Conservation (phyloP, 2,113 vertebrate species). For the Ranitomeya variabilis region DNA sequence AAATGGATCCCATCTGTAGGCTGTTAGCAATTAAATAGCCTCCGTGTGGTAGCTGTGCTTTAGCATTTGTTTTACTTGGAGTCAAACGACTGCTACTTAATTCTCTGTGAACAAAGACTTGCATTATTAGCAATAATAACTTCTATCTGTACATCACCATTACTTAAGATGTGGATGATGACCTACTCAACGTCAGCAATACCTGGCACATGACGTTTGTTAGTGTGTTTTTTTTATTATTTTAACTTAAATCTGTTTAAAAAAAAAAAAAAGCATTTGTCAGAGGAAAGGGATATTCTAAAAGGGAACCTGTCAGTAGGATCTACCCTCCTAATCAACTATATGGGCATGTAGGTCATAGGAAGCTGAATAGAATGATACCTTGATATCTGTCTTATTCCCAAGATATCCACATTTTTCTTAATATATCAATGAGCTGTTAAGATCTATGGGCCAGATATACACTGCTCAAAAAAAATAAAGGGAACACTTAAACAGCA, state of each 20-base stretch:
- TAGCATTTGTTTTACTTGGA: constrained; percentile 39
- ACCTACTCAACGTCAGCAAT: background rate
- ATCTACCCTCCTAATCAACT: too few species aligned
- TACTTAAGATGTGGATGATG: constrained; percentile 14
- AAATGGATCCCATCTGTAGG: constrained; percentile 43
- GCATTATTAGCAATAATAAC: constrained; percentile 35
- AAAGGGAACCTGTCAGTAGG: too few species aligned
- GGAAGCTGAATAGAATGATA: too few species aligned
- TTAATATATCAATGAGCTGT: too few species aligned
- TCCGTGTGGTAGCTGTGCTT: constrained; percentile 17
- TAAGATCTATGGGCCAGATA: too few species aligned
- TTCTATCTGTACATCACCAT: constrained; percentile 34
- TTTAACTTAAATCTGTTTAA: background rate
- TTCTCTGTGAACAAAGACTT: constrained; percentile 34
- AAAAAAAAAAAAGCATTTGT: background rate
- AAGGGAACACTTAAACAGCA: too few species aligned
- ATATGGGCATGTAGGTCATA: too few species aligned
- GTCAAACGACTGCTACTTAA: constrained; percentile 21
- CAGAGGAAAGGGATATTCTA: too few species aligned
- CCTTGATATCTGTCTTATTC: too few species aligned
- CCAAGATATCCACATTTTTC: too few species aligned
- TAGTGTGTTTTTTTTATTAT: background rate
- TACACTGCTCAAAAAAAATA: too few species aligned
- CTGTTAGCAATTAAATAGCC: constrained; percentile 34
- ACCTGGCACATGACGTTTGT: background rate